Evolutionary conservation across 2,888 invertebrate genomes (phyloP), one percentile per base, ranked within the genome.

Genomic region (Mesodorylaimus sp.): DNA sequence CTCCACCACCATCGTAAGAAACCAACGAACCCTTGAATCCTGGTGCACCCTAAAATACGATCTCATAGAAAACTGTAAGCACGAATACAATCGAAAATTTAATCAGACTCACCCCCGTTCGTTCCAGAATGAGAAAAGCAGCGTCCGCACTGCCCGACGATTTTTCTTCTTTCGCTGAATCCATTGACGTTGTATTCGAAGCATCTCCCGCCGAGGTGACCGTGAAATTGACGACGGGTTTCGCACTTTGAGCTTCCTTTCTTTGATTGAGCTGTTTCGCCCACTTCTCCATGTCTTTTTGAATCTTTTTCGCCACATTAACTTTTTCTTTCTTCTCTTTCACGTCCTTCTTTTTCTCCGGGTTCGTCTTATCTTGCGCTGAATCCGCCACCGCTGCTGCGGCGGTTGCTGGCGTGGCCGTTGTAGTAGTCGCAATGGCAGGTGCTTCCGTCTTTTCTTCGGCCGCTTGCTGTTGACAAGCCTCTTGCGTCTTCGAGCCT

Each of bases 41-140:
- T n/a, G n/a, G n/a, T n/a, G n/a, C n/a, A n/a, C n/a, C 10, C 36
- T 10, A 36, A 36, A 36, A 10, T 10, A 36, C n/a, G 10, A 10
- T 36, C 36, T 36, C n/a, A 36, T 10, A 10, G 10, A 10, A n/a
- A 36, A n/a, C 36, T 36, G 36, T 10, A 36, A 10, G n/a, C 10
- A 36, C 10, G 10, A 36, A 36, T 10, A 36, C 36, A n/a, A n/a
- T n/a, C n/a, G n/a, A n/a, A n/a, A n/a, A n/a, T n/a, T n/a, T n/a
- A n/a, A n/a, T n/a, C n/a, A n/a, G n/a, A n/a, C n/a, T n/a, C n/a
- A n/a, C n/a, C n/a, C n/a, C 50, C 42, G 79, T 78, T 61, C 86
- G 84, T 57, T 87, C 87, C 2, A 91, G 69, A 16, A 89, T 85
- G 1, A 87, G 82, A 66, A 85, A 91, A 0, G 88, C 89, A 44